Conservation (phyloP, 2,797 vertebrate genomes). For the Rhinogobio ventralis region DNA sequence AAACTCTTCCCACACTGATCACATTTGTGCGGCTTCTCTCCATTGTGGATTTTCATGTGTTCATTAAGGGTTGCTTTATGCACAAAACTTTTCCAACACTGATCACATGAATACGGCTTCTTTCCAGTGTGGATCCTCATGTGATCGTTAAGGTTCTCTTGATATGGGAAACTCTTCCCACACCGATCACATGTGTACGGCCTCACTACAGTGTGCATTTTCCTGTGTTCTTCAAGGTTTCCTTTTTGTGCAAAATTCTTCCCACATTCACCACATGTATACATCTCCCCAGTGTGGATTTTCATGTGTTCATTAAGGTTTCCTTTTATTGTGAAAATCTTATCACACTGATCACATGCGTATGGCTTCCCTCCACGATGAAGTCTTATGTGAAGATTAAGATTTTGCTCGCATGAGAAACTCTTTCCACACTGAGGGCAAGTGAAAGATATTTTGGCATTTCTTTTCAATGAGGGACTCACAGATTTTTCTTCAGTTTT, state of each 20-base stretch:
- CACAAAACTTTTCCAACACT: background rate
- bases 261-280: background rate
- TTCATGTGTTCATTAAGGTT: background rate
- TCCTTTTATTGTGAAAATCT: constrained; percentile 2
- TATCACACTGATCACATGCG: background rate
- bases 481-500: background rate
- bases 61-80: background rate
- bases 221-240: background rate
- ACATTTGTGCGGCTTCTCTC: background rate
- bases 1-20: background rate
- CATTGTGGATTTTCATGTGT: background rate
- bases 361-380: background rate
- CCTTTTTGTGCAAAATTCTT: background rate
- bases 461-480: background rate
- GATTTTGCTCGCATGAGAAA: background rate
- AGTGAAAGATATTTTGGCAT: background rate
- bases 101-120: background rate
- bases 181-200: background rate
- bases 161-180: background rate
- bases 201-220: background rate
- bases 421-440: constrained; percentile 15
- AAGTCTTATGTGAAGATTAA: background rate
- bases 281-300: background rate
- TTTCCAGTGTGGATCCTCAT: background rate
- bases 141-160: background rate